Conservation (phyloP, 2,888 invertebrate genomes). For the Sarcophaga rosellei region DNA sequence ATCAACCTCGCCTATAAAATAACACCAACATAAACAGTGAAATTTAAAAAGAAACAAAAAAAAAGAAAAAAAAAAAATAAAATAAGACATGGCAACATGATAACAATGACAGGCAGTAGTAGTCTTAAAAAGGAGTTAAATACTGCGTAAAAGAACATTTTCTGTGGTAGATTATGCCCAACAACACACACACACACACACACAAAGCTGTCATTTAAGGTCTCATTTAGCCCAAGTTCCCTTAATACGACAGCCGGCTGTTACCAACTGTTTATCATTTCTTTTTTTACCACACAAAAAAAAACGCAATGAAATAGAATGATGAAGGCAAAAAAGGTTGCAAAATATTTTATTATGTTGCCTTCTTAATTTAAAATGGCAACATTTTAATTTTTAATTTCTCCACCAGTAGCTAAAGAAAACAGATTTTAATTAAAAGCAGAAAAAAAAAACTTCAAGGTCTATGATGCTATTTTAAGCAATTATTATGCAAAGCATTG, state of each 20-base stretch:
- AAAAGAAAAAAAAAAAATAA: background rate
- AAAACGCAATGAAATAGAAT: background rate
- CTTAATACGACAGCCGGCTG: constrained; percentile 19
- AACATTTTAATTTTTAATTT: constrained; percentile 41
- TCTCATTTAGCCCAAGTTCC: constrained; percentile 40
- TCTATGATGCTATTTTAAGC: too few relatives aligned
- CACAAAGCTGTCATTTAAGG: constrained; percentile 47
- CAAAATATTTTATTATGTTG: constrained; percentile 39
- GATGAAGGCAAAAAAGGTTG: constrained; percentile 24
- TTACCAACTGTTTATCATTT: constrained; percentile 15
- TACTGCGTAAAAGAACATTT: constrained; percentile 44
- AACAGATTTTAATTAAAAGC: constrained; percentile 15
- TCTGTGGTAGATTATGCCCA: constrained; percentile 44
- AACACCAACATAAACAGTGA: background rate
- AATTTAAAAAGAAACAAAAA: constrained; percentile 1
- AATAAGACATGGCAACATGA: constrained; percentile 17
- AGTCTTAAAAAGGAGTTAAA: constrained; percentile 52
- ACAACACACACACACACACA: background rate
- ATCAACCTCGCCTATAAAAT: background rate
- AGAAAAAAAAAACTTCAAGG: too few relatives aligned
- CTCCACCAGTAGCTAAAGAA: constrained; percentile 13
- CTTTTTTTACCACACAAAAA: background rate
- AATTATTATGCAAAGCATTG: too few relatives aligned
- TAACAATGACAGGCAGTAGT: constrained; percentile 37
- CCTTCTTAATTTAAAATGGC: constrained; percentile 19